Evolutionary conservation across 1,140 invertebrate genomes (phyloP).

Genomic region (Odontomachus brunneus): DNA sequence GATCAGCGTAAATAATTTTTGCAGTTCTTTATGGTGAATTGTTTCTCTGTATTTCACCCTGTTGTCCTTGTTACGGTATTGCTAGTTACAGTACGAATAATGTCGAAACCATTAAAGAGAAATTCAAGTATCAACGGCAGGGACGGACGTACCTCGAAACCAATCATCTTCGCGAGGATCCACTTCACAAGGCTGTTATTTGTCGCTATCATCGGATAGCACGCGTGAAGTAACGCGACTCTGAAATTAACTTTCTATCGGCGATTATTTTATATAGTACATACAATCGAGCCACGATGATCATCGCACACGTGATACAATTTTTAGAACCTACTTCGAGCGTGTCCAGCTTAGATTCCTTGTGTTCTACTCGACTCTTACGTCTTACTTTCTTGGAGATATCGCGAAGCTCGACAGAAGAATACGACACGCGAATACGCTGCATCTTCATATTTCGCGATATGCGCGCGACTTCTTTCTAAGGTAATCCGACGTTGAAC

Average conservation of each 20-base stretch:
- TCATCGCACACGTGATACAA: neutral
- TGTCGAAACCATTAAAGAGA: slow-evolving; percentile 64
- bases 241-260: slow-evolving; percentile 43
- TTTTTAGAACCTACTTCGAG: slow-evolving; percentile 4
- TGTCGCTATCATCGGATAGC: slow-evolving; percentile 32
- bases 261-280: neutral
- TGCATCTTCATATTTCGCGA: neutral
- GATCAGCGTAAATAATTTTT: too few relatives aligned
- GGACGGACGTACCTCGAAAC: slow-evolving; percentile 12
- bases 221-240: slow-evolving; percentile 40
- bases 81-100: neutral
- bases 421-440: neutral
- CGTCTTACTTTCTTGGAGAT: neutral
- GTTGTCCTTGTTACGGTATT: too few relatives aligned
- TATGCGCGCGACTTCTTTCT: neutral
- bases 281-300: neutral
- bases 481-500: neutral
- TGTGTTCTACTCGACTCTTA: neutral
- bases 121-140: slow-evolving; percentile 48
- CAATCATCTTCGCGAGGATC: slow-evolving; percentile 40
- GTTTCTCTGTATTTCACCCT: too few relatives aligned
- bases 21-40: too few relatives aligned
- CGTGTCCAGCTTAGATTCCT: neutral
- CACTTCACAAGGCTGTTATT: slow-evolving; percentile 59
- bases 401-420: neutral